A percentile compares a stretch with the other conserved stretches of the same genome.
These are phyloP conservation scores for Athetis lepigone DNA, from an alignment of 2,888 invertebrate genomes.

Conservation along the genomic window DNA sequence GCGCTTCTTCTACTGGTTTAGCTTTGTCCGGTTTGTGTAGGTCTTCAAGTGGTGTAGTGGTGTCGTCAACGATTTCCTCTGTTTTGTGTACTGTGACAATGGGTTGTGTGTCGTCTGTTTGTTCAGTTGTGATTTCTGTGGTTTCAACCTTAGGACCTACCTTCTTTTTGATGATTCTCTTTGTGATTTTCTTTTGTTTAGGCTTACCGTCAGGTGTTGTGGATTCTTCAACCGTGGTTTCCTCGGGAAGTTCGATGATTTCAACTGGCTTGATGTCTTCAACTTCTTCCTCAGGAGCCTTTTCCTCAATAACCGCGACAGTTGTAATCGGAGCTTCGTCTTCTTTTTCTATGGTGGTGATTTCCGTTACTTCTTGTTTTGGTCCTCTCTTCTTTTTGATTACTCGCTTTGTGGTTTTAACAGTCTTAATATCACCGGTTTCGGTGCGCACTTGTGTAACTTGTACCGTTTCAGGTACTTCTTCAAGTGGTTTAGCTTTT, in stretches of 20 bases:
- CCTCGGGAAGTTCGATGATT: slow-evolving; percentile 70
- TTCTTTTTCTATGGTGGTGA: slow-evolving; percentile 55
- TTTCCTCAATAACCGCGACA: slow-evolving; percentile 47
- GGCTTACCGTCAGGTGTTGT: slow-evolving; percentile 5
- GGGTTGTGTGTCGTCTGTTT: slow-evolving; percentile 79
- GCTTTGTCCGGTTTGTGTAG: not conserved
- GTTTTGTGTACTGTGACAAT: slow-evolving; percentile 14
- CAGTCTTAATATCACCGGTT: slow-evolving; percentile 53
- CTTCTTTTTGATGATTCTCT: slow-evolving; percentile 63
- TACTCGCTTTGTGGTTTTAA: slow-evolving; percentile 67
- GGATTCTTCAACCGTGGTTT: slow-evolving; percentile 7
- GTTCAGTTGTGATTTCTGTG: slow-evolving; percentile 72
- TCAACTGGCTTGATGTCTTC: slow-evolving; percentile 54
- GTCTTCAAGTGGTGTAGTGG: not conserved
- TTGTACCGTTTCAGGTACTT: slow-evolving; percentile 45
- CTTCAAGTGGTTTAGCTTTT: slow-evolving; percentile 33
- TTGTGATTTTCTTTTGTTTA: slow-evolving; percentile 1
- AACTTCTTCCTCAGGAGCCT: slow-evolving; percentile 1
- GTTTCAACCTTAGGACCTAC: slow-evolving; percentile 78
- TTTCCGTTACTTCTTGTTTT: slow-evolving; percentile 74
- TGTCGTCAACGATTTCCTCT: slow-evolving; percentile 4
- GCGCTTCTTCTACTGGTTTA: not conserved
- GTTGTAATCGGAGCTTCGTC: slow-evolving; percentile 59
- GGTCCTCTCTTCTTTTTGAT: slow-evolving; percentile 67
- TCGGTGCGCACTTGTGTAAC: slow-evolving; percentile 68